Evolutionary conservation across 2,888 invertebrate genomes (phyloP).

Genomic region (Pheosia gnoma): DNA sequence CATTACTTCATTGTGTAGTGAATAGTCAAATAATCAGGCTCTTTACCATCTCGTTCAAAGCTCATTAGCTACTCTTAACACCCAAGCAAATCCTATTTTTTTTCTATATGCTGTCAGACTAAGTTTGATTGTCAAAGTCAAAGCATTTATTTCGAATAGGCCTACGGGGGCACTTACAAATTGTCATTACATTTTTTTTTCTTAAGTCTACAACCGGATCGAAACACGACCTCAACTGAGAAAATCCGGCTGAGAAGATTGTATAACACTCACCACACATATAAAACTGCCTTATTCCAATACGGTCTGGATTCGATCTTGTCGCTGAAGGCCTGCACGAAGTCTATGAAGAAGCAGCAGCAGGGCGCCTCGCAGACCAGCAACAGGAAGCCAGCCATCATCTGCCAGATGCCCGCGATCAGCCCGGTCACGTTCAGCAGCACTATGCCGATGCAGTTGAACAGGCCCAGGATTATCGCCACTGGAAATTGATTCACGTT

Average conservation of each 20-base stretch:
- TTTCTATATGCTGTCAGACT: too few species aligned
- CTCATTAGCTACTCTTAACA: too few species aligned
- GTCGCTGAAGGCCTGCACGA: slow-evolving; percentile 93
- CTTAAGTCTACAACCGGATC: too few species aligned
- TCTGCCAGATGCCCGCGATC: slow-evolving; percentile 92
- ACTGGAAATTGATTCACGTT: slow-evolving; percentile 82
- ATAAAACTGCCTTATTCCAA: slow-evolving; percentile 94
- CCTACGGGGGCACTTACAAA: too few species aligned
- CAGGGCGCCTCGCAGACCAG: slow-evolving; percentile 97
- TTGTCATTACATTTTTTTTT: too few species aligned
- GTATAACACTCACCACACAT: slow-evolving; percentile 89
- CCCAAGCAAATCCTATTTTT: too few species aligned
- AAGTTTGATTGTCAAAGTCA: too few species aligned
- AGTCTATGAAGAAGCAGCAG: slow-evolving; percentile 98
- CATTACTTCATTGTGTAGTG: too few species aligned
- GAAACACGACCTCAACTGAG: background rate
- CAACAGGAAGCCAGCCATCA: slow-evolving; percentile 94
- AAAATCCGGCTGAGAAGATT: too few species aligned
- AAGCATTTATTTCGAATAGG: too few species aligned
- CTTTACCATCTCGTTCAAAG: too few species aligned
- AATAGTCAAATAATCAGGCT: too few species aligned
- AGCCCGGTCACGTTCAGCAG: slow-evolving; percentile 86
- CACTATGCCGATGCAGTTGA: slow-evolving; percentile 88
- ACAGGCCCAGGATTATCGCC: slow-evolving; percentile 92
- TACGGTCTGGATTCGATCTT: slow-evolving; percentile 93